A percentile compares a stretch with the other conserved stretches of the same genome.
phyloP scores from a whole-genome alignment of 2,113 vertebrate species.

The Cephalopterus ornatus region DNA sequence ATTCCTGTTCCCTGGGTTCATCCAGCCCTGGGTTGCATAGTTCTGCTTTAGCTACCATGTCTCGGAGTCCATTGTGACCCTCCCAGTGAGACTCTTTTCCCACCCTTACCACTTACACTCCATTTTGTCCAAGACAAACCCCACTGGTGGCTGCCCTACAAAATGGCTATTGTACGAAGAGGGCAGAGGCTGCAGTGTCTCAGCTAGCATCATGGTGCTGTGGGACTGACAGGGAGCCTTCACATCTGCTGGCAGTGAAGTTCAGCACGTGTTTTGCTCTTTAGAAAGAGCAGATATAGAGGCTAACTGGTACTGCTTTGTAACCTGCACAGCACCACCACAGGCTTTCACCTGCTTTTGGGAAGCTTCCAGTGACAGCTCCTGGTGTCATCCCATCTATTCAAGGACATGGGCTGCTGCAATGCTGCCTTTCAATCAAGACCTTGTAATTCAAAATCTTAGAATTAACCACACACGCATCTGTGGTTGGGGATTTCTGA shows the following conservation, averaged over 20 bases:
- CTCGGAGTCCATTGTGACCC: neutral
- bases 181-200: neutral
- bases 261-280: neutral
- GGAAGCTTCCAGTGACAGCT: neutral
- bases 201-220: neutral
- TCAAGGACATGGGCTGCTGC: neutral
- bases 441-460: neutral
- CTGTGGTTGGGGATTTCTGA: slow-evolving; percentile 35
- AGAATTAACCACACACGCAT: neutral
- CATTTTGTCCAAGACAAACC: fast-evolving
- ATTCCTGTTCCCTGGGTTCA: neutral
- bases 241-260: neutral
- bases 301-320: neutral
- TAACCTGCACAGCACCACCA: neutral
- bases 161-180: neutral
- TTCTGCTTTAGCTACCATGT: fast-evolving
- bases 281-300: neutral
- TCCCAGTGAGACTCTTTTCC: neutral
- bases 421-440: neutral
- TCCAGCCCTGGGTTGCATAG: neutral
- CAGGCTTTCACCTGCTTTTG: neutral
- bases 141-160: neutral
- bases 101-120: neutral
- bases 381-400: neutral
- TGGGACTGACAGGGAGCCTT: neutral